Evolutionary conservation across 2,888 invertebrate species (phyloP), one percentile per base, ranked within the genome.

Genomic region (Drosophila paramelanica): DNA sequence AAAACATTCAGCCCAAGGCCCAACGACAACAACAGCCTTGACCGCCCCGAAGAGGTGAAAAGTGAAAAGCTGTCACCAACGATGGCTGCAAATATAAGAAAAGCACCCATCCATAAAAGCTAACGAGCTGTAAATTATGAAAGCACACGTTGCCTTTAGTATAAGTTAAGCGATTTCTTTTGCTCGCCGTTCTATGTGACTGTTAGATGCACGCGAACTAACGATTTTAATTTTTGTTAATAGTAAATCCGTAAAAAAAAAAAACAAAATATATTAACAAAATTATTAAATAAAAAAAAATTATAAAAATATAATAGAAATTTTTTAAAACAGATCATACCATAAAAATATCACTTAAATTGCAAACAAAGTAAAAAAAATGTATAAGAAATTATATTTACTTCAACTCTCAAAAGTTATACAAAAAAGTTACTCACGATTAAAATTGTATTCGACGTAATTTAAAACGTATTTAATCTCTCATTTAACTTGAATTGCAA

Each of bases 111-210:
- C 86, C 62, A 82, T 88, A 82, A 83, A 88, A 85, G 52, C 80
- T 86, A 83, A 83, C 89, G 87, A 88, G 83, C 83, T 83, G 89
- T 83, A 58, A 83, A 83, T 83, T 83, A 86, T 88, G 80, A 76
- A 77, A 74, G 66, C 50, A 59, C 58, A 60, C 56, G 56, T 45
- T 67, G 51, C 55, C 42, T 47, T 43, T 31, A 13, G 20, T 42
- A 33, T 50, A 69, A 55, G 50, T 61, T 56, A 61, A 49, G 52
- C 69, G 33, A 52, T 56, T 71, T 5, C 38, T n/a, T 41, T 49
- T 56, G 43, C 52, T 43, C 23, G 10, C 41, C 49, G 67, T 27
- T 67, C 42, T 67, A 53, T 59, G 52, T 47, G 46, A 31, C 25
- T 38, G 14, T 41, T 5, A 45, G 31, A 42, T 49, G 47, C 20